A percentile compares a stretch with the other conserved stretches of the same genome.
phyloP scores from a whole-genome alignment of 1,140 invertebrate species.

The Eumeta japonica region DNA sequence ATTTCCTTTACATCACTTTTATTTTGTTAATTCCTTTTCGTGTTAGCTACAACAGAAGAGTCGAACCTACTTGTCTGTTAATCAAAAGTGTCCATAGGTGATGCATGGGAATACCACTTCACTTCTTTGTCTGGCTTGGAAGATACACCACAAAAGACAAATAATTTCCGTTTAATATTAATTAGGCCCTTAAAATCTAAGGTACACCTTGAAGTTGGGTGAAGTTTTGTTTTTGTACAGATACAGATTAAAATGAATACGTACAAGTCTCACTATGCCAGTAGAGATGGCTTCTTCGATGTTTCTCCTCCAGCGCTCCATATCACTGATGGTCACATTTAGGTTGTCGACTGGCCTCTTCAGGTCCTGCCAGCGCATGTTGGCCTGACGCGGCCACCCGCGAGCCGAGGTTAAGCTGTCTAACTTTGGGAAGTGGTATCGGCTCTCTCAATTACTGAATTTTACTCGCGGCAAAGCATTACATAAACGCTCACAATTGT shows the following conservation, averaged over 20 bases:
- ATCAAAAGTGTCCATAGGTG: too few relatives aligned
- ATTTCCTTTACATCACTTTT: too few relatives aligned
- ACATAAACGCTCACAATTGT: constrained; percentile 61
- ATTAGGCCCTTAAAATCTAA: constrained; percentile 11
- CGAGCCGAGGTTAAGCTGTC: constrained; percentile 57
- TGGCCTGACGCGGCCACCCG: constrained; percentile 56
- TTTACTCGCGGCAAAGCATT: constrained; percentile 56
- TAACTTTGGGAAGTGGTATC: constrained; percentile 61
- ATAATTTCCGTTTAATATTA: neutral
- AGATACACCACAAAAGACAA: too few relatives aligned
- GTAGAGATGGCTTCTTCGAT: constrained; percentile 63
- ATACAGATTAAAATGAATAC: constrained; percentile 2
- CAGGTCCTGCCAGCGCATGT: constrained; percentile 50
- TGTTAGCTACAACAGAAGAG: too few relatives aligned
- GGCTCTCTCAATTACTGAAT: constrained; percentile 56
- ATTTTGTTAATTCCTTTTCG: too few relatives aligned
- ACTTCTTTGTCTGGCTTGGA: too few relatives aligned
- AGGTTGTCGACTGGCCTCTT: constrained; percentile 59
- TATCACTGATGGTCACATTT: constrained; percentile 54
- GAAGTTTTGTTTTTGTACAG: too few relatives aligned
- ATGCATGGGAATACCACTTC: too few relatives aligned
- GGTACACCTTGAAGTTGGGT: too few relatives aligned
- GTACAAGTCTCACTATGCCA: constrained; percentile 39
- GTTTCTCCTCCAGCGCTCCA: constrained; percentile 62
- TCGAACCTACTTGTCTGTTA: too few relatives aligned